A percentile compares a stretch with the other conserved stretches of the same genome.
These are phyloP conservation scores for Dicrostonyx torquatus DNA, from an alignment of 2,797 vertebrate genomes.

Conservation along the genomic window DNA sequence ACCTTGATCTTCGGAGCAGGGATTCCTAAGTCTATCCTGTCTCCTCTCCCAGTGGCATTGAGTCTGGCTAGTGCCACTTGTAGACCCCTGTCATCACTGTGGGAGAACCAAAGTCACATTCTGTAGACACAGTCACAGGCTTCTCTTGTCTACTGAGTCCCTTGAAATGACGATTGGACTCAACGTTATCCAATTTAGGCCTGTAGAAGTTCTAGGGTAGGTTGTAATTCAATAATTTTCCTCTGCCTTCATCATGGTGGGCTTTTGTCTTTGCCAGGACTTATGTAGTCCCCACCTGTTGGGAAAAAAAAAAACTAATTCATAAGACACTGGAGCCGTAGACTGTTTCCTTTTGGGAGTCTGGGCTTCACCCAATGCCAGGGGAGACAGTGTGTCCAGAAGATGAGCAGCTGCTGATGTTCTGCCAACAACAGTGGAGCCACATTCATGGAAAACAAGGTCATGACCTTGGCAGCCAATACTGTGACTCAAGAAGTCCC, in stretches of 20 bases:
- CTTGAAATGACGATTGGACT: constrained; percentile 17
- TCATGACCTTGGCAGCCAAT: not conserved
- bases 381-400: not conserved
- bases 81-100: not conserved
- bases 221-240: constrained; percentile 60
- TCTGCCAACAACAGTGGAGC: not conserved
- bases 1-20: not conserved
- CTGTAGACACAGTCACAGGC: not conserved
- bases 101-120: not conserved
- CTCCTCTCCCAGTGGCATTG: not conserved
- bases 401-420: not conserved
- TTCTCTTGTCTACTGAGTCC: not conserved
- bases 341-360: constrained; percentile 58
- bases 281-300: not conserved
- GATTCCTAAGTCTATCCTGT: not conserved
- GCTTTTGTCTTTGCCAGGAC: constrained; percentile 48
- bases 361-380: constrained; percentile 12
- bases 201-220: constrained; percentile 52
- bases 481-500: not conserved
- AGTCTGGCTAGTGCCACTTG: not conserved
- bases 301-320: constrained; percentile 17
- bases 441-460: not conserved
- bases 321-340: not conserved
- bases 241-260: not conserved
- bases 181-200: constrained; percentile 50